Evolutionary conservation across 2,113 vertebrate species (phyloP), one percentile per base, ranked within the genome.

Genomic region (Chrysochloris asiatica): DNA sequence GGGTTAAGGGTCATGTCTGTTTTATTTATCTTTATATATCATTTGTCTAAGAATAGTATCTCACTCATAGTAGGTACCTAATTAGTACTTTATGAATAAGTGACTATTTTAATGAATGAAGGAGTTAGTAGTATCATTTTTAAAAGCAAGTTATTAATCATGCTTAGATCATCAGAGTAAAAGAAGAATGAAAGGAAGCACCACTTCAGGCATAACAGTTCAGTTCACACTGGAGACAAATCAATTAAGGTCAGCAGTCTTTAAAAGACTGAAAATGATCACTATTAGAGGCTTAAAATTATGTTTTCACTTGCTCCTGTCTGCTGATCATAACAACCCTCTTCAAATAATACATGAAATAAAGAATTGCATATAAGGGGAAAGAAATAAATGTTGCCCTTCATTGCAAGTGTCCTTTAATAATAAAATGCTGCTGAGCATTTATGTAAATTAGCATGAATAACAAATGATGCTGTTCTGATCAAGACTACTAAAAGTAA

Each of bases 221-320:
- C 90, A 90, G 22, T 86, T n/a, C 24, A 84, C 61, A 90, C 8
- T 47, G 69, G 28, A 95, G 16, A 93, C 5, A 88, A 19, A 67
- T 80, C 28, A 79, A 14, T 90, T 95, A 94, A 96, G 78, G 4
- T 73, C 90, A n/a, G 38, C 73, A 45, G 36, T 88, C 79, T 93
- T 86, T 45, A 59, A 89, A 59, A 76, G 43, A 33, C 88, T 79
- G 26, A 9, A 65, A 87, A 77, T 61, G 24, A 91, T 96, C 80
- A 92, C 33, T 77, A 95, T 65, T 90, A n/a, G 26, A 82, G 36
- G 65, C 65, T 90, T 96, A 83, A 86, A 93, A 86, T 47, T 78
- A 2, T 95, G 67, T 97, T 96, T 96, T 93, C 56, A n/a, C 38
- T 83, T 38, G 73, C n/a, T 93, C 89, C 47, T 81, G 45, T 72